Conservation (phyloP, 2,113 vertebrate species). For the Heterotilapia buettikoferi region DNA sequence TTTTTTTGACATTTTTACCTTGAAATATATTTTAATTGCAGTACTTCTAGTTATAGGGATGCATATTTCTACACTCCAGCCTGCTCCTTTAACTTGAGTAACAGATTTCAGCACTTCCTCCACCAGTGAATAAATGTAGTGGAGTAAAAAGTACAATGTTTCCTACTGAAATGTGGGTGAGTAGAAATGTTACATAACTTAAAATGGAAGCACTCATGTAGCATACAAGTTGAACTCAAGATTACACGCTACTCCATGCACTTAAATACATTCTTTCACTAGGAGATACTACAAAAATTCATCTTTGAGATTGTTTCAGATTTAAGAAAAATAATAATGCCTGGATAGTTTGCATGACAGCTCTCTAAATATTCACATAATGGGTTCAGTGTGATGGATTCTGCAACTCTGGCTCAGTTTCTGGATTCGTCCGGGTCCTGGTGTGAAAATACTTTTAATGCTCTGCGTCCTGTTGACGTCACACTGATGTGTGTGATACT, state of each 20-base stretch:
- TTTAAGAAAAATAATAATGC: not conserved
- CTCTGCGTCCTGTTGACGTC: conserved; percentile 5
- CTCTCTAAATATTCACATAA: conserved; percentile 1
- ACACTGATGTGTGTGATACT: conserved; percentile 23
- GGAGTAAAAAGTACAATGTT: not conserved
- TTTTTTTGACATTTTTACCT: not conserved
- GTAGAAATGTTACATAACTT: not conserved
- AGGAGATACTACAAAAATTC: not conserved
- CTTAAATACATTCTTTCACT: not conserved
- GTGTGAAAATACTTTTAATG: conserved; percentile 22
- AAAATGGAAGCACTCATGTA: not conserved
- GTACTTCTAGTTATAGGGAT: not conserved
- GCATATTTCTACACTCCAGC: not conserved
- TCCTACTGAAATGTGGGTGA: not conserved
- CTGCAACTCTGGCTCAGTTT: not conserved
- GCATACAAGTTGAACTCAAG: not conserved
- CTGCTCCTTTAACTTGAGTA: not conserved
- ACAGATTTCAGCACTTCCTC: not conserved
- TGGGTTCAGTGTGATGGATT: not conserved
- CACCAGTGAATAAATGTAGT: not conserved
- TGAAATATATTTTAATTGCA: not conserved
- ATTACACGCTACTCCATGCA: not conserved
- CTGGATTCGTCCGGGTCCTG: not conserved
- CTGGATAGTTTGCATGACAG: not conserved
- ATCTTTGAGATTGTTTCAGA: not conserved